These are phyloP conservation scores for Dendrolimus punctatus DNA, from an alignment of 1,140 invertebrate genomes.

Conservation along the genomic window DNA sequence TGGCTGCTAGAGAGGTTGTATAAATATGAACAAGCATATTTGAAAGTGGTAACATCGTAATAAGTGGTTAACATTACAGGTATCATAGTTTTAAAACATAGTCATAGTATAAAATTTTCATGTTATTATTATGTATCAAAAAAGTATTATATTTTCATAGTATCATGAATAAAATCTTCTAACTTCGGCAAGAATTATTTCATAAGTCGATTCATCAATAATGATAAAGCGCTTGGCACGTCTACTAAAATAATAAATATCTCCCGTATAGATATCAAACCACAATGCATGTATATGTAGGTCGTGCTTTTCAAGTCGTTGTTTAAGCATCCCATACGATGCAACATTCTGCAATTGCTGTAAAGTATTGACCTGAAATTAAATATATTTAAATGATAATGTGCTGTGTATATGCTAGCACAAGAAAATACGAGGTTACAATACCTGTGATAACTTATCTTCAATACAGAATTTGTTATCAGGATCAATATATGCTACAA, in stretches of 20 bases:
- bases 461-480: conserved; percentile 90
- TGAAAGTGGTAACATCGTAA: no score
- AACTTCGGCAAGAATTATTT: conserved; percentile 83
- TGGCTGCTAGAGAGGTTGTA: no score
- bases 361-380: conserved; percentile 88
- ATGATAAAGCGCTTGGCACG: conserved; percentile 87
- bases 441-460: conserved; percentile 94
- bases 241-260: conserved; percentile 94
- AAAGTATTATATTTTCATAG: background rate
- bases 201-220: conserved; percentile 86
- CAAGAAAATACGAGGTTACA: no score
- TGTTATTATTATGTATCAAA: no score
- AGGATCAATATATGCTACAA: conserved; percentile 95
- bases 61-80: no score
- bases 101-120: no score
- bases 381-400: conserved; percentile 11
- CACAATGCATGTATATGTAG: conserved; percentile 94
- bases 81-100: no score
- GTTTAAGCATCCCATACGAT: conserved; percentile 93
- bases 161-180: conserved; percentile 83
- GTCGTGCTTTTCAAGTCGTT: conserved; percentile 84
- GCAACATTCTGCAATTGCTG: conserved; percentile 96
- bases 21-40: no score
- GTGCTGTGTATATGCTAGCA: background rate
- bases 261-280: conserved; percentile 98